Conservation (phyloP, 2,888 invertebrate genomes). For the Ceratothoa steindachneri region DNA sequence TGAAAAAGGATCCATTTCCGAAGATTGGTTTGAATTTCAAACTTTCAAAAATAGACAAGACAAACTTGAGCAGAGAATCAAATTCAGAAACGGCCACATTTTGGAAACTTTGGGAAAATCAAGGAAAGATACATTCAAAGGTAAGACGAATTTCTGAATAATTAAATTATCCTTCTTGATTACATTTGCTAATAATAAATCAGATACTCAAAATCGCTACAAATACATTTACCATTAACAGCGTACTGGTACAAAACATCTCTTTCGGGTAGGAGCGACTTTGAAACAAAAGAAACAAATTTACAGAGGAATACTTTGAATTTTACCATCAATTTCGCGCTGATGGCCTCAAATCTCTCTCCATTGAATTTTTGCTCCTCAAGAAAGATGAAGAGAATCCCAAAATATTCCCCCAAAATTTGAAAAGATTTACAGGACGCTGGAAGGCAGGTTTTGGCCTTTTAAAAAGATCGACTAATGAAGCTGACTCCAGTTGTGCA, state of each 20-base stretch:
- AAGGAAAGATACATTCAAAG: neutral
- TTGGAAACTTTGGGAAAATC: neutral
- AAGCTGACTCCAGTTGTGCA: no score
- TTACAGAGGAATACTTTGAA: neutral
- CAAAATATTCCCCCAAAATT: no score
- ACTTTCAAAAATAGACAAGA: neutral
- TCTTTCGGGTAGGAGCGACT: neutral
- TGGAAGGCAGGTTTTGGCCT: no score
- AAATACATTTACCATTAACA: no score
- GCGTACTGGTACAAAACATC: neutral
- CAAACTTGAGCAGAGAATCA: neutral
- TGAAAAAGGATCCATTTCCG: no score
- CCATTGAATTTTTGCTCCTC: neutral
- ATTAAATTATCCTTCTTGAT: neutral
- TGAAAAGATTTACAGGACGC: no score
- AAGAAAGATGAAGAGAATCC: no score
- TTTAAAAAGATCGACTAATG: no score
- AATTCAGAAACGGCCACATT: neutral
- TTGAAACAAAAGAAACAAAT: neutral
- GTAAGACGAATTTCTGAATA: neutral
- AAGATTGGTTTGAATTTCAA: neutral
- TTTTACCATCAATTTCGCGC: constrained; percentile 10
- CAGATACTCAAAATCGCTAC: no score
- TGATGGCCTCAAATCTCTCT: neutral
- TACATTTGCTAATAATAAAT: no score